phyloP scores from a whole-genome alignment of 2,113 vertebrate genomes.

The Gymnocephalus cernua region DNA sequence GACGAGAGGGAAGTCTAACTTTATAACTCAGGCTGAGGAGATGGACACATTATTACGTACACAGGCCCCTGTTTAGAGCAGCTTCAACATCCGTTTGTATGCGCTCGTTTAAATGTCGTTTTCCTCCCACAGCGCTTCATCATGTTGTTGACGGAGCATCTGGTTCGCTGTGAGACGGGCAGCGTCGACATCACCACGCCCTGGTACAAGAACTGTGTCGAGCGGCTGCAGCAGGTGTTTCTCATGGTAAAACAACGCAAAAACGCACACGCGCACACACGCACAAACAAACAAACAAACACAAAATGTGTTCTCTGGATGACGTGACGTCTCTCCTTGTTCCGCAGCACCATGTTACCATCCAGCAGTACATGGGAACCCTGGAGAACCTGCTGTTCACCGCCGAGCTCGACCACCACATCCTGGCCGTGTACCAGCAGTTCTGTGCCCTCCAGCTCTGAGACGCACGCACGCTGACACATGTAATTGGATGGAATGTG shows the following conservation, averaged over 20 bases:
- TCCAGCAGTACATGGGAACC: constrained; percentile 99
- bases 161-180: constrained; percentile 95
- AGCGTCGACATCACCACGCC: constrained; percentile 93
- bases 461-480: constrained; percentile 46
- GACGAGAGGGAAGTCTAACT: background rate
- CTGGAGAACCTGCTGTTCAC: constrained; percentile 99
- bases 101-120: background rate
- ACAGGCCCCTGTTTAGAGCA: background rate
- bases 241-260: constrained; percentile 87
- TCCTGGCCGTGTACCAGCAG: constrained; percentile 97
- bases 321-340: background rate
- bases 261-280: background rate
- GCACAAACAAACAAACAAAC: too few species aligned
- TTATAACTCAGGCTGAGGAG: background rate
- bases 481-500: constrained; percentile 8
- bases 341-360: constrained; percentile 93
- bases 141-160: constrained; percentile 97
- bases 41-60: background rate
- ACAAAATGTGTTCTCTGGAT: too few species aligned
- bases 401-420: constrained; percentile 96
- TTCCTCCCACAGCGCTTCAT: constrained; percentile 92
- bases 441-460: constrained; percentile 97
- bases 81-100: background rate
- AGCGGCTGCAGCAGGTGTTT: constrained; percentile 97
- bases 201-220: constrained; percentile 98